Evolutionary conservation across 2,113 vertebrate species (phyloP), one percentile per base, ranked within the genome.

Genomic region (Hemichromis elongatus): DNA sequence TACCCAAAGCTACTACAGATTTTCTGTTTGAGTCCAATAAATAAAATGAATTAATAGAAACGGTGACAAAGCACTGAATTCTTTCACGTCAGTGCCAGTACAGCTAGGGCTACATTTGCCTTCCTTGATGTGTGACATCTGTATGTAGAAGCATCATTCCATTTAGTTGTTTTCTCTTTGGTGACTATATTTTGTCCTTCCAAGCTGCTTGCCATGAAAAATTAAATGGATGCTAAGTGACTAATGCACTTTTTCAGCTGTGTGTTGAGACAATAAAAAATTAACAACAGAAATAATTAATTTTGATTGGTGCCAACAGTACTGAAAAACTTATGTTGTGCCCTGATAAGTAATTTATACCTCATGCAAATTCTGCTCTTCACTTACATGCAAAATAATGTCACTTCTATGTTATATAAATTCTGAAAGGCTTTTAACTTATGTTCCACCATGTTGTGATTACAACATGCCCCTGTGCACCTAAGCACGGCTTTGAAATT

Each of bases 201-300:
- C 84, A 92, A 96, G 96, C 96, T 96, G 91, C 95, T 95, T 96
- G 94, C 88, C 94, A 96, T 98, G 45, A 97, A 98, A 97, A 95
- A 97, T 98, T 97, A 79, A 98, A 96, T 86, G 92, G 90, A 93
- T 92, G 94, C 95, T 93, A 97, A 97, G 96, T 96, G 94, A 96
- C 96, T 97, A 98, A 98, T 97, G 97, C 96, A 97, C 95, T 98
- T 97, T 96, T 96, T 96, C 93, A 95, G 94, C 97, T 95, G 93
- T 92, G 92, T 94, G 96, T 96, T 94, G 93, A 93, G 93, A 95
- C 92, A 84, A 96, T 98, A 93, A 98, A 98, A 98, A 97, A 97
- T 98, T 97, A 96, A 98, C 94, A 94, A 94, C 91, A 94, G 95
- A 96, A 94, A 95, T 97, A 97, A 96, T 97, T 96, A 95, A 97